Evolutionary conservation across 2,113 vertebrate genomes (phyloP), one percentile per base, ranked within the genome.

Genomic region (Monopterus albus): DNA sequence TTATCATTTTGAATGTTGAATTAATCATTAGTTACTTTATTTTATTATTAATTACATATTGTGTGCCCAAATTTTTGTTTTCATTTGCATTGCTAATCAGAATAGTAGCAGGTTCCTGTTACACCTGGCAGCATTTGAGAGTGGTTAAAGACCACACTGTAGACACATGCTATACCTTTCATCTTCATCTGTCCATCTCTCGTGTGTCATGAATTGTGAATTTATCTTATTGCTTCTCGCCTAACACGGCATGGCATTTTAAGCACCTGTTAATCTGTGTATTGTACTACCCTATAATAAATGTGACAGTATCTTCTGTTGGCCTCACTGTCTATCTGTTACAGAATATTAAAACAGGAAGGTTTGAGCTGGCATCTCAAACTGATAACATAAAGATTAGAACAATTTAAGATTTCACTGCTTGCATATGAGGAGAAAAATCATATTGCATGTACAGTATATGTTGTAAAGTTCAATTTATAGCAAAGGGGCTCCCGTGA

Each of bases 261-360:
- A 36, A 75, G 81, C 86, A 85, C 42, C 88, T 86, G 75, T 75
- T 78, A 74, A 39, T 79, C 63, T 81, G 67, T 68, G 42, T 84
- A 76, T 70, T 77, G 69, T 79, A 65, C 45, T 68, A 49, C 62
- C 45, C 35, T 86, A 53, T 81, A 91, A 89, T 90, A 91, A 89
- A 92, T 62, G 65, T 82, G 71, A 40, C 65, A 78, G 47, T 67
- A 83, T 72, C 35, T 68, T 26, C 66, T 26, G 52, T 56, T 28
- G 9, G 52, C 35, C 29, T 72, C 17, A 0, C 6, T 63, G 39
- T 73, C 26, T 26, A 28, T 79, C 36, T 64, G 17, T 65, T 36
- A 26, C 4, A 13, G 23, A n/a, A n/a, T n/a, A n/a, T n/a, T n/a
- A 45, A n/a, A 45, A 39, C 1, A 8, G 13, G 40, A 49, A 39